Evolutionary conservation across 1,140 invertebrate genomes (phyloP).

Genomic region (Sycobia sp.): DNA sequence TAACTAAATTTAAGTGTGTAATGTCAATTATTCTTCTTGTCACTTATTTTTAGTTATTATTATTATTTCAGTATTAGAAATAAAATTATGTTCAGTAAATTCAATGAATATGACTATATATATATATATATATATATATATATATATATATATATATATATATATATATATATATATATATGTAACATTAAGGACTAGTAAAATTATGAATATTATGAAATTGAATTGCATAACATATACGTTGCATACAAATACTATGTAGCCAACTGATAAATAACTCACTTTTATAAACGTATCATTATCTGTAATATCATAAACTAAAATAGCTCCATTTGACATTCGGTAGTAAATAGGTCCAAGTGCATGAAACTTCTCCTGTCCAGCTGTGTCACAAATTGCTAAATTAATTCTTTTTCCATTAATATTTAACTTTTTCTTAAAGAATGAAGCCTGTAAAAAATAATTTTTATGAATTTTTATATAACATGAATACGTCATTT

Average conservation of each 20-base stretch:
- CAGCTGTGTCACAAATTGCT: conserved; percentile 98
- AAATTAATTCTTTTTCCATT: conserved; percentile 88
- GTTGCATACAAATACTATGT: background rate
- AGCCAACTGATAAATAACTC: too few species aligned
- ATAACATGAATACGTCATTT: background rate
- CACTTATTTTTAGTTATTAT: too few species aligned
- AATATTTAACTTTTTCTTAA: conserved; percentile 94
- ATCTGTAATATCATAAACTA: conserved; percentile 99
- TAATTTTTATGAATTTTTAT: conserved; percentile 22
- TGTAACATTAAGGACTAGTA: too few species aligned
- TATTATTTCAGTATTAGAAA: too few species aligned
- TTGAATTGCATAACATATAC: background rate
- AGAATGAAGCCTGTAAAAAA: conserved; percentile 87
- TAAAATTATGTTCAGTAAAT: too few species aligned
- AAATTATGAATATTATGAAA: too few species aligned
- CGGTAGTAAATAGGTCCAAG: conserved; percentile 97
- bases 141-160: too few species aligned
- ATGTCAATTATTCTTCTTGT: too few species aligned
- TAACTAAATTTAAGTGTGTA: too few species aligned
- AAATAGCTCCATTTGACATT: conserved; percentile 95
- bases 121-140: too few species aligned
- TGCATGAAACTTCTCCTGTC: conserved; percentile 95
- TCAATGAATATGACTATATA: too few species aligned
- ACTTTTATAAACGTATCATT: conserved; percentile 97
- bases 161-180: too few species aligned